These are phyloP conservation scores for Hystrix cristata DNA, from an alignment of 2,113 vertebrate genomes.

Conservation along the genomic window DNA sequence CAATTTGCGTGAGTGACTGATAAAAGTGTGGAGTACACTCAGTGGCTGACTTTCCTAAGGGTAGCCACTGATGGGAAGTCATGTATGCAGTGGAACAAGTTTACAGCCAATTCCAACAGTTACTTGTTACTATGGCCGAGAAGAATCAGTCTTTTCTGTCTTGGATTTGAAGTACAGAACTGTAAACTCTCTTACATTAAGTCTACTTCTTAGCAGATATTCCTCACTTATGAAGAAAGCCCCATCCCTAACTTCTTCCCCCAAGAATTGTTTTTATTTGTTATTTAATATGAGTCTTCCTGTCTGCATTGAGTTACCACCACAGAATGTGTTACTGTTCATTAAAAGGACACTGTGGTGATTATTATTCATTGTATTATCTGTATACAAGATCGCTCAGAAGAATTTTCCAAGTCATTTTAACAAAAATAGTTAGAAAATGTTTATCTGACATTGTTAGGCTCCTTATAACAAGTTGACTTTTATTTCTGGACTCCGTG, in stretches of 20 bases:
- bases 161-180: neutral
- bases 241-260: too few relatives aligned
- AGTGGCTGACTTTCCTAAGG: neutral
- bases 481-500: neutral
- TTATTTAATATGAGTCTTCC: neutral
- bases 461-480: neutral
- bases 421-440: neutral
- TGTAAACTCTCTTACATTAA: neutral
- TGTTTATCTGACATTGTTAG: neutral
- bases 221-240: neutral
- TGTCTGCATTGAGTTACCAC: neutral
- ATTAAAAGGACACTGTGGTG: neutral
- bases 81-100: neutral
- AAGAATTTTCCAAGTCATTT: neutral
- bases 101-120: neutral
- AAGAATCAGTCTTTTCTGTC: neutral
- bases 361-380: neutral
- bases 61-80: neutral
- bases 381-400: neutral
- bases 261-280: neutral
- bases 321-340: neutral
- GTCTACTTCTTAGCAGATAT: neutral
- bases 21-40: fast-evolving
- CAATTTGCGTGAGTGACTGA: neutral
- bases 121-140: neutral